phyloP scores from a whole-genome alignment of 2,797 vertebrate species.

The Lycodopsis pacificus region DNA sequence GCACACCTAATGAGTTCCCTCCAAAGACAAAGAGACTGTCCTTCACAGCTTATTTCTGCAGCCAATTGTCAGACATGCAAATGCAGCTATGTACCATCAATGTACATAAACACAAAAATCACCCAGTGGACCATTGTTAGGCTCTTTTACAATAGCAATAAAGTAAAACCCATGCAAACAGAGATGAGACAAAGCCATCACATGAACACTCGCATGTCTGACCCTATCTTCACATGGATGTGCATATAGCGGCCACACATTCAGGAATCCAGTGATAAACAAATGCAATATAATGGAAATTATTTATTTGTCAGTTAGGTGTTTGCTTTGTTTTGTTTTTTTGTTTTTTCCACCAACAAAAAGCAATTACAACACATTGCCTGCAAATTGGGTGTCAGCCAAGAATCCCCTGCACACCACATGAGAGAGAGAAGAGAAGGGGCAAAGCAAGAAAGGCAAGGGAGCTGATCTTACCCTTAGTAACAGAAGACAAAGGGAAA shows the following conservation, averaged over 20 bases:
- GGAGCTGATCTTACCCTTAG: slow-evolving; percentile 27
- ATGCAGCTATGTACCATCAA: slow-evolving; percentile 7
- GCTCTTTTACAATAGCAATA: neutral
- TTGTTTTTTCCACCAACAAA: slow-evolving; percentile 58
- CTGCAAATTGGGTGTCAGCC: slow-evolving; percentile 68
- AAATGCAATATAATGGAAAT: slow-evolving; percentile 22
- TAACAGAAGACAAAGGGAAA: slow-evolving; percentile 55
- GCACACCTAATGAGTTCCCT: slow-evolving; percentile 66
- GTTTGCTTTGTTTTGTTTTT: slow-evolving; percentile 18
- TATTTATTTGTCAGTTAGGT: slow-evolving; percentile 25
- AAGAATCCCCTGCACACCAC: slow-evolving; percentile 57
- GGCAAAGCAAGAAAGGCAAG: slow-evolving; percentile 26
- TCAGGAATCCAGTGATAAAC: slow-evolving; percentile 25
- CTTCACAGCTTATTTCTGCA: slow-evolving; percentile 57
- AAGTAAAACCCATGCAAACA: slow-evolving; percentile 6
- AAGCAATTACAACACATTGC: slow-evolving; percentile 75
- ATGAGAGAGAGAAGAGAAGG: slow-evolving; percentile 26
- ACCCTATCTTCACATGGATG: slow-evolving; percentile 9
- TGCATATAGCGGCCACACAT: slow-evolving; percentile 1
- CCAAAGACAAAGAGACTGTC: slow-evolving; percentile 68
- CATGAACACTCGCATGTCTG: neutral
- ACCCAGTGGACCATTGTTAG: neutral
- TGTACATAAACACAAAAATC: slow-evolving; percentile 13
- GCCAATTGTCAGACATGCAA: slow-evolving; percentile 40
- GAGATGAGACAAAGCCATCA: slow-evolving; percentile 1